Evolutionary conservation across 2,888 invertebrate species (phyloP).

Genomic region (Cantharis lateralis): DNA sequence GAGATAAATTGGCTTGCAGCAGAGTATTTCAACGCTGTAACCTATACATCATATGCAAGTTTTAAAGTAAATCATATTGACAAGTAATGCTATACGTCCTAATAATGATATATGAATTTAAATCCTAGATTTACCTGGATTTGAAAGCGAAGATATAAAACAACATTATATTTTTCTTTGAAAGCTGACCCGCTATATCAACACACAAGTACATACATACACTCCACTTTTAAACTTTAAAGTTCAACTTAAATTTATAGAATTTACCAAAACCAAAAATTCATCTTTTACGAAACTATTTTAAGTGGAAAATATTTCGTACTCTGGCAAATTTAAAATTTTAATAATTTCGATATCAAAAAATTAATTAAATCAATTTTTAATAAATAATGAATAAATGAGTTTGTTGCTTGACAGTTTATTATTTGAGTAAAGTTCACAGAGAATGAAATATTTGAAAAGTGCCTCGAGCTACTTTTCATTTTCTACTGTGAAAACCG

Average conservation of each 20-base stretch:
- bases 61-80: constrained; percentile 39
- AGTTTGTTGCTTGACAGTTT: constrained; percentile 1
- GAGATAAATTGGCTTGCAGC: constrained; percentile 23
- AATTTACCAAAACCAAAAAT: background rate
- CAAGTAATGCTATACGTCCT: constrained; percentile 33
- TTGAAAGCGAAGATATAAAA: background rate
- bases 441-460: constrained; percentile 12
- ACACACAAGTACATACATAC: background rate
- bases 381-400: background rate
- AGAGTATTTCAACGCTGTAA: constrained; percentile 8
- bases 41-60: constrained; percentile 31
- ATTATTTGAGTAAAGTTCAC: background rate
- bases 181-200: background rate
- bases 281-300: background rate
- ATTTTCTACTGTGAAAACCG: constrained; percentile 16
- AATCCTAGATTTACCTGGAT: constrained; percentile 5
- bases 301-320: too few relatives aligned
- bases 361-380: background rate
- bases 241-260: background rate
- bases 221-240: background rate
- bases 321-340: background rate
- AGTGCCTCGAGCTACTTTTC: constrained; percentile 13
- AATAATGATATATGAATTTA: constrained; percentile 32
- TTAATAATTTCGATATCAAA: background rate
- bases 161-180: background rate